These are phyloP conservation scores for Pantherophis alleghaniensis DNA, from an alignment of 2,797 vertebrate genomes.

Conservation along the genomic window DNA sequence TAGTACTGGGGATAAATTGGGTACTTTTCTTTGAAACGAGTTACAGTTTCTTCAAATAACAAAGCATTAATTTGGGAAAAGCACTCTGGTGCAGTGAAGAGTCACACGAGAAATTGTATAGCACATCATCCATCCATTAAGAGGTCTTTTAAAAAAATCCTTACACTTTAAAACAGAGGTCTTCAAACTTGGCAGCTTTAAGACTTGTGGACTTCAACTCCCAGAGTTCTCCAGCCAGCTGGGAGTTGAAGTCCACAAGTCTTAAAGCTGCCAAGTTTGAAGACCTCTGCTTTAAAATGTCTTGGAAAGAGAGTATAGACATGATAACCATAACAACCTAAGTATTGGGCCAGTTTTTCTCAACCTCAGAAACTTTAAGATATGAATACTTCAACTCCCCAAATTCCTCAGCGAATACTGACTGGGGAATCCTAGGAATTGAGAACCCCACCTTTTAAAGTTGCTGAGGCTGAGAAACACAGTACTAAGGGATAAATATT, in stretches of 20 bases:
- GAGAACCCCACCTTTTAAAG: background rate
- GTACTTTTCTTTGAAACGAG: background rate
- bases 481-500: background rate
- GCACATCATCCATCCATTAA: background rate
- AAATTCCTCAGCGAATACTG: background rate
- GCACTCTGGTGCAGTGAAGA: background rate
- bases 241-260: too few species aligned
- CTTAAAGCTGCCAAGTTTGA: too few species aligned
- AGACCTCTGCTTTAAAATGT: background rate
- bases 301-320: background rate
- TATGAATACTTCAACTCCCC: background rate
- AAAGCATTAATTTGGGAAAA: background rate
- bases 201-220: too few species aligned
- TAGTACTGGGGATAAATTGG: background rate
- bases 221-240: too few species aligned
- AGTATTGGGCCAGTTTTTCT: background rate
- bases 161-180: background rate
- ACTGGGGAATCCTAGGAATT: background rate
- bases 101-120: background rate
- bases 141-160: too few species aligned
- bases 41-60: background rate
- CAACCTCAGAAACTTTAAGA: background rate
- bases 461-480: background rate
- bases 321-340: background rate
- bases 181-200: too few species aligned